Evolutionary conservation across 2,113 vertebrate genomes (phyloP).

Genomic region (Hiodon alosoides): DNA sequence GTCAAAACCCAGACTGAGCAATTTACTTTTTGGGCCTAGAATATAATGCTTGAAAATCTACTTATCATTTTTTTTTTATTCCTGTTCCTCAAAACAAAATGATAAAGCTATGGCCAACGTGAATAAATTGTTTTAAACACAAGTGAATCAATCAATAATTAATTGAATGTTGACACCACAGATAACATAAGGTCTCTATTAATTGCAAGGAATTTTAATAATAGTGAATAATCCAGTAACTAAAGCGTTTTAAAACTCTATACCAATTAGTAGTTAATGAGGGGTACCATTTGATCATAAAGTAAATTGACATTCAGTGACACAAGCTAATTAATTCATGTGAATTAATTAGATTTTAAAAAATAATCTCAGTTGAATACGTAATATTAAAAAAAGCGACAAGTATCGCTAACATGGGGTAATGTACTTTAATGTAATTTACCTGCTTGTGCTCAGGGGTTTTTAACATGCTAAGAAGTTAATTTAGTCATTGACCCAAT

Average conservation of each 20-base stretch:
- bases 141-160: slow-evolving; percentile 40
- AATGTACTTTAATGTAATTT: slow-evolving; percentile 41
- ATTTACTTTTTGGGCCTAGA: too few species aligned
- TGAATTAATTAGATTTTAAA: slow-evolving; percentile 51
- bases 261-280: slow-evolving; percentile 52
- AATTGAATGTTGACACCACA: slow-evolving; percentile 36
- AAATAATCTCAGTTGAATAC: slow-evolving; percentile 32
- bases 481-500: slow-evolving; percentile 52
- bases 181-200: slow-evolving; percentile 38
- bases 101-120: slow-evolving; percentile 1
- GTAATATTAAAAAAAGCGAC: slow-evolving; percentile 41
- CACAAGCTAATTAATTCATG: slow-evolving; percentile 55
- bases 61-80: too few species aligned
- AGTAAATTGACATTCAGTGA: slow-evolving; percentile 46
- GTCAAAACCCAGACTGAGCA: too few species aligned
- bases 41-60: too few species aligned
- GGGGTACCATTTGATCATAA: slow-evolving; percentile 48
- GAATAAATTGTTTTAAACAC: background rate
- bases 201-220: slow-evolving; percentile 42
- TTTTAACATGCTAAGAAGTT: slow-evolving; percentile 44
- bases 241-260: slow-evolving; percentile 40
- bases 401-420: slow-evolving; percentile 26
- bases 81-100: background rate
- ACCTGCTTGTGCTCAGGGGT: slow-evolving; percentile 33
- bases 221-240: slow-evolving; percentile 34